phyloP scores from a whole-genome alignment of 2,888 invertebrate genomes.

The Caenorhabditis sp. region DNA sequence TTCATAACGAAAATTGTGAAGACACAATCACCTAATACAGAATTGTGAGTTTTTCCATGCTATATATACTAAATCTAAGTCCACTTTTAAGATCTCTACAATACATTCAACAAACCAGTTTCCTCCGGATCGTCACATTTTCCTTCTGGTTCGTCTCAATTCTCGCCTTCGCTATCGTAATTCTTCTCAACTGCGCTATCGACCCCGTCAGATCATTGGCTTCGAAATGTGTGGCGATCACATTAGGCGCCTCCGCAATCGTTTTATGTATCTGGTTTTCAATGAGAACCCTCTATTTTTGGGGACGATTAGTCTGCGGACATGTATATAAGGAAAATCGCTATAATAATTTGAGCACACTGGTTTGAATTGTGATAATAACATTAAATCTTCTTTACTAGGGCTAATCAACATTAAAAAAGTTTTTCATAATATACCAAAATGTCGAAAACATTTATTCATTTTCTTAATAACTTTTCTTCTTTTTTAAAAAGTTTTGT shows the following conservation, averaged over 20 bases:
- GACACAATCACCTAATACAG: constrained; percentile 11
- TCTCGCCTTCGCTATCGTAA: constrained; percentile 30
- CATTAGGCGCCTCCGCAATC: constrained; percentile 42
- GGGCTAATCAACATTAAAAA: no score
- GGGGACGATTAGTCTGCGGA: constrained; percentile 29
- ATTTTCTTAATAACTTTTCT: no score
- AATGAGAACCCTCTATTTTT: constrained; percentile 34
- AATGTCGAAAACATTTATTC: no score
- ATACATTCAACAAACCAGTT: constrained; percentile 41
- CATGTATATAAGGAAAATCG: constrained; percentile 34
- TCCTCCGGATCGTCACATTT: constrained; percentile 43
- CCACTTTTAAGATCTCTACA: constrained; percentile 39
- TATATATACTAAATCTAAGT: constrained; percentile 1
- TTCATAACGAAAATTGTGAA: constrained; percentile 40
- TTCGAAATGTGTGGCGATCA: constrained; percentile 44
- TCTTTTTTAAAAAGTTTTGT: no score
- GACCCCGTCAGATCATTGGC: constrained; percentile 36
- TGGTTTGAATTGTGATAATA: constrained; percentile 9
- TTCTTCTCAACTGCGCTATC: constrained; percentile 37
- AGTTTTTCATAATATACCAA: no score
- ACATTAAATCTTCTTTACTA: no score
- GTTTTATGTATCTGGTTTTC: constrained; percentile 32
- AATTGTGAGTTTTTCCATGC: constrained; percentile 14
- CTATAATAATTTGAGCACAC: constrained; percentile 35
- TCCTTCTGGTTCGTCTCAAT: constrained; percentile 51